Base-by-base conservation (phyloP, 2,113 vertebrate genomes). In the Trichechus manatus region DNA sequence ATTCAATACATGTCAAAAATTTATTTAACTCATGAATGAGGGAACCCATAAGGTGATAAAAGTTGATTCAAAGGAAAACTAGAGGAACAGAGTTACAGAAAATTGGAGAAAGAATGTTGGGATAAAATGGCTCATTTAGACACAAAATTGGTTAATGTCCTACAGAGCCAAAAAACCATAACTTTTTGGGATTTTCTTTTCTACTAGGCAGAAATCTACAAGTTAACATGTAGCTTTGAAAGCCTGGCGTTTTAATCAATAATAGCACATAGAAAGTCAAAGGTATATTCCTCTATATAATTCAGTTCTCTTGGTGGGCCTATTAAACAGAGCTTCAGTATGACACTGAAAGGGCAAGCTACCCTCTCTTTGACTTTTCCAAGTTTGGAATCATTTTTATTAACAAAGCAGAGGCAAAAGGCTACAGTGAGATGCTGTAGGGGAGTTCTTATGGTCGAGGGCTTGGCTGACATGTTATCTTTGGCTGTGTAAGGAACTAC, bases 251-350 rank as follows among this genome's bases (percentile, higher is more conserved):
- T 77, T 33, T 14, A 44, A 47, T 47, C 23, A 78, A 39, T 33
- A 78, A 39, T 33, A 61, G 39, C 47, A 47, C 50, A 44, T 1
- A 0, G 63, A 42, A 63, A 77, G 66, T 85, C 74, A 56, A 33
- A 87, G 75, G 6, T 27, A 36, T 9, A 22, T 27, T 27, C 36
- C 27, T 72, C 13, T 14, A 4, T 39, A 56, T 23, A 25, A 22
- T 33, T 44, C 80, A 68, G 29, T 5, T 33, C 2, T 13, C 29
- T 9, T 2, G 23, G 15, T 7, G 36, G 56, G 1, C 25, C 72
- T 33, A 27, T 61, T 74, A 8, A 66, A 8, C 1, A 1, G 3
- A 11, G 3, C 23, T 31, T 25, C 14, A 17, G 5, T 8, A 0
- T 17, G 78, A 39, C 23, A 8, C 0, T 66, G 64, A 66, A 11